Conservation (phyloP, 2,113 vertebrate genomes). For the Mastomys coucha region DNA sequence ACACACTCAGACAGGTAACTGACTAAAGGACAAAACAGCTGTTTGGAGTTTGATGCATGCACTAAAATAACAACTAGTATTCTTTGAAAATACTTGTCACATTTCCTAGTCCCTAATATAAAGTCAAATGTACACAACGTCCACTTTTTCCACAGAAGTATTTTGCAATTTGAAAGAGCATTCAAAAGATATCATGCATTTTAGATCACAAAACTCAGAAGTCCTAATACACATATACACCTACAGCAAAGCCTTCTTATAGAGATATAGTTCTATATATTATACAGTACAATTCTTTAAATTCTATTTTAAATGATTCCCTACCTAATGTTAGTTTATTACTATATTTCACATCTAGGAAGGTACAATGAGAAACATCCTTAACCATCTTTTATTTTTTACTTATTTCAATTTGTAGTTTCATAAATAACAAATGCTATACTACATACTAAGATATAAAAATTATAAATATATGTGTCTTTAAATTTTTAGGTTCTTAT, state of each 20-base stretch:
- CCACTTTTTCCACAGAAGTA: constrained; percentile 67
- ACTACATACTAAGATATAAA: constrained; percentile 62
- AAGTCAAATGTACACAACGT: constrained; percentile 60
- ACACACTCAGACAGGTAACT: constrained; percentile 77
- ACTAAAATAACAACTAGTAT: constrained; percentile 72
- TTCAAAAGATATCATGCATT: constrained; percentile 75
- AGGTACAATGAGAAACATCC: constrained; percentile 74
- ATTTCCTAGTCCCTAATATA: constrained; percentile 68
- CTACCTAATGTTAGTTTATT: constrained; percentile 51
- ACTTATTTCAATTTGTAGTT: constrained; percentile 59
- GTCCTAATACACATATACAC: constrained; percentile 24
- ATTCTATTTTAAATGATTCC: constrained; percentile 77
- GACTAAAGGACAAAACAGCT: constrained; percentile 77
- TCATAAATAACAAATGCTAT: constrained; percentile 69
- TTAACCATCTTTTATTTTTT: constrained; percentile 70
- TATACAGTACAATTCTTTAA: constrained; percentile 56
- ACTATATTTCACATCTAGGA: constrained; percentile 70
- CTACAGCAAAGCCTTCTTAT: not conserved
- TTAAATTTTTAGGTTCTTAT: constrained; percentile 78
- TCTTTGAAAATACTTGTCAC: constrained; percentile 70
- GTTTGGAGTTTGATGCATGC: constrained; percentile 62
- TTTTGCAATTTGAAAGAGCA: constrained; percentile 61
- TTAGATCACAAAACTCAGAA: constrained; percentile 73
- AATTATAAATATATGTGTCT: constrained; percentile 60
- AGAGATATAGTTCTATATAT: not conserved